Conservation (phyloP, 2,797 vertebrate genomes). For the Microctenopoma steveboyesi region DNA sequence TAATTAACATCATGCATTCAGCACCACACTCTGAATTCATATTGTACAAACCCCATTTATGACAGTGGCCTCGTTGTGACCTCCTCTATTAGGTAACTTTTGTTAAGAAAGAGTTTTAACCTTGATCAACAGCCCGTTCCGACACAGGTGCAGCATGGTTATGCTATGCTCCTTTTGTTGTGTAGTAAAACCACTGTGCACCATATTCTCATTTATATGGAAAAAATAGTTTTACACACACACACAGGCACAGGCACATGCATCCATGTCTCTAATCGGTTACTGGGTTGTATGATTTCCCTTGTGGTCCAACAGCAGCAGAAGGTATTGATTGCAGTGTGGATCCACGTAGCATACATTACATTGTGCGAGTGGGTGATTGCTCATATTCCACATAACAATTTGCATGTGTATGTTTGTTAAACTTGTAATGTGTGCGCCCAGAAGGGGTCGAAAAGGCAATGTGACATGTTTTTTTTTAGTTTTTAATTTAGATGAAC, state of each 20-base stretch:
- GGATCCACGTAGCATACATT: not conserved
- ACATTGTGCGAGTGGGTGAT: not conserved
- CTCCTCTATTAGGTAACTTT: not conserved
- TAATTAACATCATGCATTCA: slow-evolving; percentile 12
- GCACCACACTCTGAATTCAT: not conserved
- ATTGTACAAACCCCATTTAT: not conserved
- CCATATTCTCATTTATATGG: too few species aligned
- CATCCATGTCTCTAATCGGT: slow-evolving; percentile 11
- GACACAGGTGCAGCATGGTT: too few species aligned
- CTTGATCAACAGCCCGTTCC: too few species aligned
- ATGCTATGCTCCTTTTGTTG: too few species aligned
- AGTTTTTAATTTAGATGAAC: too few species aligned
- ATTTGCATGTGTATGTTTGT: not conserved
- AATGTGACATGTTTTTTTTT: too few species aligned
- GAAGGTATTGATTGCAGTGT: slow-evolving; percentile 1
- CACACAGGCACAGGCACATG: not conserved
- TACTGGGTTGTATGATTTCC: slow-evolving; percentile 26
- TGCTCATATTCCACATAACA: not conserved
- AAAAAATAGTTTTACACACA: not conserved
- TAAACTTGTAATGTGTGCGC: not conserved
- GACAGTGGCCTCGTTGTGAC: not conserved
- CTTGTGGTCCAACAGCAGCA: not conserved
- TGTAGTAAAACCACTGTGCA: too few species aligned
- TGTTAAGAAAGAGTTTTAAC: too few species aligned
- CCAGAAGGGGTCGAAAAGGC: too few species aligned